Evolutionary conservation across 2,888 invertebrate genomes (phyloP).

Genomic region (Tetramorium bicarinatum): DNA sequence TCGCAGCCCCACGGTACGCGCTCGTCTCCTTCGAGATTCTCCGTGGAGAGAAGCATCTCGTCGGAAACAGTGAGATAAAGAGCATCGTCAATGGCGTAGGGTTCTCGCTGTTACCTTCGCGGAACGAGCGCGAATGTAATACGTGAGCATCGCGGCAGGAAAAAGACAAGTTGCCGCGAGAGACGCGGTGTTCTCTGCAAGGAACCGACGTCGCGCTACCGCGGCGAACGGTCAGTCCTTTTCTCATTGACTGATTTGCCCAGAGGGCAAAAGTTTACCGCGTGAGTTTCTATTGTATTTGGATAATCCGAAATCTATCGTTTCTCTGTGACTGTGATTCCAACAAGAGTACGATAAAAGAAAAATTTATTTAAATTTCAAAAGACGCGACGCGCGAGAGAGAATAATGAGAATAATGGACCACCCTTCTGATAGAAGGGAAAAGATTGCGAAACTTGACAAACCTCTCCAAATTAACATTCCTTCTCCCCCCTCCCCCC

Average conservation of each 20-base stretch:
- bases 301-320: not conserved
- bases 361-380: not conserved
- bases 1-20: constrained; percentile 63
- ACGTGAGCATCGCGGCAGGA: not conserved
- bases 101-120: not conserved
- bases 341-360: not conserved
- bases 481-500: too few relatives aligned
- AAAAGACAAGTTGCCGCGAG: not conserved
- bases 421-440: not conserved
- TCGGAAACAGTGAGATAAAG: constrained; percentile 76
- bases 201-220: not conserved
- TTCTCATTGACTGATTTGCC: not conserved
- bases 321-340: not conserved
- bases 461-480: not conserved
- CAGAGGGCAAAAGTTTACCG: not conserved
- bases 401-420: not conserved
- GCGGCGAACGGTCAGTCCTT: not conserved
- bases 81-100: constrained; percentile 77
- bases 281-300: not conserved
- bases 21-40: constrained; percentile 63
- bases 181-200: not conserved
- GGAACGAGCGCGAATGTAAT: not conserved
- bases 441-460: not conserved
- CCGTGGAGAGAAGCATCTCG: constrained; percentile 69
- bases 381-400: not conserved